Evolutionary conservation across 2,113 vertebrate genomes (phyloP).

Genomic region (Phaetusa simplex): DNA sequence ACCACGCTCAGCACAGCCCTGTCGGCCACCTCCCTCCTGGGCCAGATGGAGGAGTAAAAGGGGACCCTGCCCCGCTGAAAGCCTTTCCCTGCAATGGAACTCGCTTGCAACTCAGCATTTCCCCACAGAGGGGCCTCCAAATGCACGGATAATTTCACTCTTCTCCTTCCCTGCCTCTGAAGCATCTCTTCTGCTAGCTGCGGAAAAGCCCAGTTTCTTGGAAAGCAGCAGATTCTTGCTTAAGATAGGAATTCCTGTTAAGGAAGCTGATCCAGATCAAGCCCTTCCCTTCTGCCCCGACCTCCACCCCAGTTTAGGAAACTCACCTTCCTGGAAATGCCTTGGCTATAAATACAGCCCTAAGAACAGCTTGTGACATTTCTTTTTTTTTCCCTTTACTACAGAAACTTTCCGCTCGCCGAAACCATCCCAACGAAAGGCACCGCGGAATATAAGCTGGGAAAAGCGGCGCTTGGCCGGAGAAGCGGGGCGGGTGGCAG

Average conservation of each 20-base stretch:
- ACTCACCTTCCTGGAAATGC: conserved; percentile 49
- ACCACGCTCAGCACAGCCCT: neutral
- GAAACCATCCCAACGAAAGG: neutral
- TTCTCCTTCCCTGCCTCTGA: neutral
- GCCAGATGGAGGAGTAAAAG: neutral
- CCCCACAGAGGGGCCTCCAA: conserved; percentile 58
- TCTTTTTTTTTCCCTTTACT: neutral
- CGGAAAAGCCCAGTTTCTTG: conserved; percentile 56
- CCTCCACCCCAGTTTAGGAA: conserved; percentile 49
- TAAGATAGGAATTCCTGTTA: conserved; percentile 31
- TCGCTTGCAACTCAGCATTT: conserved; percentile 33
- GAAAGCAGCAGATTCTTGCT: conserved; percentile 45
- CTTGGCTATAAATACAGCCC: neutral
- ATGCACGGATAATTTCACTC: neutral
- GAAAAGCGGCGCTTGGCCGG: fast-evolving
- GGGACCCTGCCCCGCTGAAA: neutral
- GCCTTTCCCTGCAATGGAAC: neutral
- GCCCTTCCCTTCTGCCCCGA: conserved; percentile 15
- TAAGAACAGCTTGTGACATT: neutral
- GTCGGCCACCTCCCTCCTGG: neutral
- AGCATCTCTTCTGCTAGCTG: conserved; percentile 19
- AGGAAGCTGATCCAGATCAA: conserved; percentile 9
- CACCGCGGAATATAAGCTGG: fast-evolving
- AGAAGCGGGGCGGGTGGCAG: fast-evolving
- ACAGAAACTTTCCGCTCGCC: neutral